These are phyloP conservation scores for Teleogryllus occipitalis DNA, from an alignment of 1,140 invertebrate genomes.

Conservation along the genomic window DNA sequence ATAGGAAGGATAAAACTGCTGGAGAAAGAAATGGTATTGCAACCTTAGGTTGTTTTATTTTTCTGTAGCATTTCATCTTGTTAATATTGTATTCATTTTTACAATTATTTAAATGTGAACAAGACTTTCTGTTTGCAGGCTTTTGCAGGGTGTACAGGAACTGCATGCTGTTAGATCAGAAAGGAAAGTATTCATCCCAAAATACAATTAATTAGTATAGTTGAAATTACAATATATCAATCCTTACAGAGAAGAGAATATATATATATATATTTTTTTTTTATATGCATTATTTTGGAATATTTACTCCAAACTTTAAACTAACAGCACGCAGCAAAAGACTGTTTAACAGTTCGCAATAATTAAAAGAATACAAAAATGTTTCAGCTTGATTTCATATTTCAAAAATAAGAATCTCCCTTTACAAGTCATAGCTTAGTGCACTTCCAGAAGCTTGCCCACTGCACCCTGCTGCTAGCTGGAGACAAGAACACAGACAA, in stretches of 20 bases:
- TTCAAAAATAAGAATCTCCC: conserved; percentile 9
- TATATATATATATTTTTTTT: not conserved
- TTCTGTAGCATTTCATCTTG: conserved; percentile 16
- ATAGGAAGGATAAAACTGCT: not conserved
- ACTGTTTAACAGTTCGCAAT: not conserved
- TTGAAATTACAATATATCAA: not conserved
- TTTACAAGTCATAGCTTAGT: not conserved
- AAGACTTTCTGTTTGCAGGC: not conserved
- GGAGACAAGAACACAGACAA: conserved; percentile 9
- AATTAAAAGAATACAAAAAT: conserved; percentile 10
- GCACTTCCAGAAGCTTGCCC: not conserved
- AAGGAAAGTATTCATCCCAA: no score
- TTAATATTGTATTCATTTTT: conserved; percentile 14
- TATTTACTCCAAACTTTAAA: not conserved
- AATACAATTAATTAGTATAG: not conserved
- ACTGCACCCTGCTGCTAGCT: conserved; percentile 15
- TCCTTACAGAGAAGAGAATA: no score
- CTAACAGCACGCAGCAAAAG: not conserved
- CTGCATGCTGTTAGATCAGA: not conserved
- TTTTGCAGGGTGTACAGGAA: conserved; percentile 9
- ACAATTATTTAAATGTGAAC: conserved; percentile 12
- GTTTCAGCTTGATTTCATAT: conserved; percentile 8
- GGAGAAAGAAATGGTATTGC: not conserved
- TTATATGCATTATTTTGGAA: not conserved
- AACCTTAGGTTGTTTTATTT: conserved; percentile 12